Conservation (phyloP, 53 echinoderm and acorn worm species). For the Pentamera pediparva region DNA sequence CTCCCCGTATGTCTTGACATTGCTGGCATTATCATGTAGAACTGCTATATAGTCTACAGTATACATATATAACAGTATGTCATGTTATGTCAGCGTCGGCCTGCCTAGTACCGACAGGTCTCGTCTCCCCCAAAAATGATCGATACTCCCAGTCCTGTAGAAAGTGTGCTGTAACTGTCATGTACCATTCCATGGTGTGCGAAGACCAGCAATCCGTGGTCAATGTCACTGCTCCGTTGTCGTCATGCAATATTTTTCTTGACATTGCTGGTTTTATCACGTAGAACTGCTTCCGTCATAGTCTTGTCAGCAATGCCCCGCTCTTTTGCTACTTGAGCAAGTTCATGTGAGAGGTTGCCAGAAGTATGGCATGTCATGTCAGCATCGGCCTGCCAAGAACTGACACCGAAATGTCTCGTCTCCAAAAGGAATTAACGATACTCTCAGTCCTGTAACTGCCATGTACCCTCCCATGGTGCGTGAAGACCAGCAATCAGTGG, state of each 20-base stretch:
- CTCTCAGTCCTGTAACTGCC: constrained; percentile 31
- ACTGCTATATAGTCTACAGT: too few species aligned
- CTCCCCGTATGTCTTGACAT: constrained; percentile 22
- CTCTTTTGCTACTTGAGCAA: constrained; percentile 1
- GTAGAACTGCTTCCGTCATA: too few species aligned
- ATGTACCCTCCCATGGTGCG: constrained; percentile 27
- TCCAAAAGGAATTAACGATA: constrained; percentile 23
- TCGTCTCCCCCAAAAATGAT: constrained; percentile 21
- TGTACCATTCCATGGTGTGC: constrained; percentile 20
- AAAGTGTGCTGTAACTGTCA: constrained; percentile 43
- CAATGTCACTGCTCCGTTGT: too few species aligned
- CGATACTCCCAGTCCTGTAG: constrained; percentile 23
- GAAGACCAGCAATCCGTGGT: too few species aligned
- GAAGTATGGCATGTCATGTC: constrained; percentile 33
- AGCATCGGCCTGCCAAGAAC: constrained; percentile 2
- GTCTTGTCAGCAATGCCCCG: constrained; percentile 39
- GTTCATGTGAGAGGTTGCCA: constrained; percentile 29
- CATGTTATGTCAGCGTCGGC: constrained; percentile 11
- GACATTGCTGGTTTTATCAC: too few species aligned
- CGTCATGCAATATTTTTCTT: too few species aligned
- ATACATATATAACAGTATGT: too few species aligned
- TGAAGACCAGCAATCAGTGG: too few species aligned
- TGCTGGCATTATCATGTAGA: constrained; percentile 54
- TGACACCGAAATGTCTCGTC: constrained; percentile 6
- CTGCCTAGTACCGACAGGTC: background rate